Conservation (phyloP, 2,113 vertebrate genomes). For the Megaceryle torquata region DNA sequence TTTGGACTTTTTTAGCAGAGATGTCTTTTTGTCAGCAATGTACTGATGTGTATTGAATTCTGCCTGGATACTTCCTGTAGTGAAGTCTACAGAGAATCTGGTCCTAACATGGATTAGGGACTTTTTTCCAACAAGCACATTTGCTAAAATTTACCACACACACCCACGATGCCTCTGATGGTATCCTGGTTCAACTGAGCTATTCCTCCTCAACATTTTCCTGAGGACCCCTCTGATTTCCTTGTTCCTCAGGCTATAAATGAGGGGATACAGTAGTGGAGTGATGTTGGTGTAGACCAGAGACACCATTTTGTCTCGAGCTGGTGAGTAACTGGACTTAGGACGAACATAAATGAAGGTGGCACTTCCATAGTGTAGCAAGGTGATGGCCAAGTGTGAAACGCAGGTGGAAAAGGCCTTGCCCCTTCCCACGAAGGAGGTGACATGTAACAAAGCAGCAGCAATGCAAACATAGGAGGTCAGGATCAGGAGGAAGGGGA, state of each 20-base stretch:
- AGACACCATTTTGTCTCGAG: constrained; percentile 59
- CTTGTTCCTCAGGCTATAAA: constrained; percentile 45
- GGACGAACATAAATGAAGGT: constrained; percentile 66
- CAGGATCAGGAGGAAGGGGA: constrained; percentile 66
- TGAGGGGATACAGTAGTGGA: constrained; percentile 66
- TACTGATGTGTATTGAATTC: not conserved
- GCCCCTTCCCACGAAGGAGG: not conserved
- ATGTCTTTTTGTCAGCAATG: not conserved
- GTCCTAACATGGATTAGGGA: not conserved
- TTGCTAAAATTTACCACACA: not conserved
- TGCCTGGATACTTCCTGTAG: not conserved
- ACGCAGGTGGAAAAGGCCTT: constrained; percentile 71
- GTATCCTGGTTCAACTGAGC: not conserved
- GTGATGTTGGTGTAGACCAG: constrained; percentile 71
- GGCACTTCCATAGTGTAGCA: constrained; percentile 67
- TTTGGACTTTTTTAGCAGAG: not conserved
- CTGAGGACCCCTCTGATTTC: constrained; percentile 13
- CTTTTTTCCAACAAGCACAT: not conserved
- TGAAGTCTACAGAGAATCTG: not conserved
- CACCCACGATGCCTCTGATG: not conserved
- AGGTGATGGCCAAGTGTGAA: constrained; percentile 63
- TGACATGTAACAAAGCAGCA: not conserved
- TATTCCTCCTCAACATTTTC: constrained; percentile 27
- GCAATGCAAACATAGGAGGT: constrained; percentile 40
- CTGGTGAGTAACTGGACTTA: constrained; percentile 54